phyloP scores from a whole-genome alignment of 2,888 invertebrate species.

The Gymnosoma rotundatum region DNA sequence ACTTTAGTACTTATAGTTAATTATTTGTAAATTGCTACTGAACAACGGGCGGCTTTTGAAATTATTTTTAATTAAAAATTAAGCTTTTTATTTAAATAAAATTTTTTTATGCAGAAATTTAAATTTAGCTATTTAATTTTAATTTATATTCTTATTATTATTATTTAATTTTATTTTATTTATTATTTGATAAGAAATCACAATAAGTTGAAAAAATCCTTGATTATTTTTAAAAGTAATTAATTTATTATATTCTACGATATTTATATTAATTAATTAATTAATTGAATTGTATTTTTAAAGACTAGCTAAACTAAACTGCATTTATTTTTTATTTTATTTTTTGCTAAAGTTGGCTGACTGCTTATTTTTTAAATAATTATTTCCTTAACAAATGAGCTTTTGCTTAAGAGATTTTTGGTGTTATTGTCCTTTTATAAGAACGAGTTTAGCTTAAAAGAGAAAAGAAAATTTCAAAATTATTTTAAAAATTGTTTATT shows the following conservation, averaged over 20 bases:
- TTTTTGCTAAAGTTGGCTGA: conserved; percentile 47
- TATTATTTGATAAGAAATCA: conserved; percentile 79
- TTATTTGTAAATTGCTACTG: conserved; percentile 60
- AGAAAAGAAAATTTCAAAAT: conserved; percentile 41
- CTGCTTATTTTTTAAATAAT: conserved; percentile 35
- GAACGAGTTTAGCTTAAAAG: conserved; percentile 73
- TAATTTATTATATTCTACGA: conserved; percentile 57
- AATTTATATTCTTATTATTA: conserved; percentile 52
- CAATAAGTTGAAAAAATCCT: conserved; percentile 75
- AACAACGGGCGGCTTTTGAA: conserved; percentile 78
- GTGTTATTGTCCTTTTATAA: conserved; percentile 71
- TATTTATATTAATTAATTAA: conserved; percentile 68
- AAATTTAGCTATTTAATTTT: conserved; percentile 35
- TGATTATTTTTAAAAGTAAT: conserved; percentile 54
- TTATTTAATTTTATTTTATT: conserved; percentile 63
- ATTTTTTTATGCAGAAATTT: conserved; percentile 41
- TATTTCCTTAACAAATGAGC: conserved; percentile 65
- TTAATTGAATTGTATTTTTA: conserved; percentile 31
- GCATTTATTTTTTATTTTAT: conserved; percentile 35
- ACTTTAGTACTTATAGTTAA: conserved; percentile 28
- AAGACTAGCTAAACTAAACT: conserved; percentile 71
- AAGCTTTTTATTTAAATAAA: conserved; percentile 53
- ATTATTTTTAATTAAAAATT: conserved; percentile 61
- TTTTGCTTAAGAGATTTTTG: conserved; percentile 68
- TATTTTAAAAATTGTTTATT: not conserved